These are phyloP conservation scores for Peromyscus attwateri DNA, from an alignment of 2,797 vertebrate species.

Conservation along the genomic window DNA sequence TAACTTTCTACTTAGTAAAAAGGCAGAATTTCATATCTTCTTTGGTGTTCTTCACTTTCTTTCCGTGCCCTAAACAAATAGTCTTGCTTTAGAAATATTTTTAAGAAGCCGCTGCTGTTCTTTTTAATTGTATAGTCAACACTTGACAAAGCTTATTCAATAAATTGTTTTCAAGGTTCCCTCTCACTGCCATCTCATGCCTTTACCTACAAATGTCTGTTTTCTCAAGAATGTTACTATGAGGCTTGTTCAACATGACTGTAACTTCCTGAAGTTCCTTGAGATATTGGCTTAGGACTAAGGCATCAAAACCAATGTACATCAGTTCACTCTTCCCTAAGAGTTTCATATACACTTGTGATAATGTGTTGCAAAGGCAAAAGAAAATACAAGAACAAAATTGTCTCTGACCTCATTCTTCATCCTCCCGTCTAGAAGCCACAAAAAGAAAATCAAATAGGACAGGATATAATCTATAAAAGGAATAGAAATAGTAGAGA, in stretches of 20 bases:
- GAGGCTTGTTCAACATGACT: neutral
- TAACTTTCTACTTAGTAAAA: neutral
- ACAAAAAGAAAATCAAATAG: neutral
- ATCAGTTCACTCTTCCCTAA: neutral
- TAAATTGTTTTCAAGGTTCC: neutral
- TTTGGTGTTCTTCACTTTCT: neutral
- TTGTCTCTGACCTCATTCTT: neutral
- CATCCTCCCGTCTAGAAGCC: neutral
- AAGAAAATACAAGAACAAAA: neutral
- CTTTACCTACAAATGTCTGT: accelerated
- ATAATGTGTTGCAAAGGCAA: neutral
- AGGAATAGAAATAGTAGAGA: neutral
- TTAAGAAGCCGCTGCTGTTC: neutral
- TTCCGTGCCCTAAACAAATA: neutral
- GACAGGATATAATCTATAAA: neutral
- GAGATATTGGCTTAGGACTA: neutral
- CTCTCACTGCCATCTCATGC: neutral
- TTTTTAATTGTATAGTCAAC: neutral
- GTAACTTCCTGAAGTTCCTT: neutral
- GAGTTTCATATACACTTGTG: neutral
- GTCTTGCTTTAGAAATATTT: neutral
- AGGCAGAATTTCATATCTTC: neutral
- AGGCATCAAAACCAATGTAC: neutral
- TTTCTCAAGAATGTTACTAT: neutral
- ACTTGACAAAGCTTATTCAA: neutral